Percentiles rank a stretch among this genome's conserved stretches.
These are phyloP conservation scores for Hyperoplus immaculatus DNA, from an alignment of 2,797 vertebrate species.

Conservation along the genomic window DNA sequence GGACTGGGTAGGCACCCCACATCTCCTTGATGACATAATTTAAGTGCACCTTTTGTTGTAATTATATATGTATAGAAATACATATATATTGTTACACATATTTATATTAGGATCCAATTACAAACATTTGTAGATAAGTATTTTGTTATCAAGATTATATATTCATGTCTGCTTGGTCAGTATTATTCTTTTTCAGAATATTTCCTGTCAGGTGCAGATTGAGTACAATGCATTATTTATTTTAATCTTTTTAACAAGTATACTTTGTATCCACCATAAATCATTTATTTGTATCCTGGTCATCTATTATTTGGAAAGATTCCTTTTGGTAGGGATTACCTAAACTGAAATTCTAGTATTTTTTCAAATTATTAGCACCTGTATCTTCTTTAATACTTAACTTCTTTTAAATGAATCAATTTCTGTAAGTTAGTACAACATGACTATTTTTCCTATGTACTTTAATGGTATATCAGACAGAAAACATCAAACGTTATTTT, in stretches of 20 bases:
- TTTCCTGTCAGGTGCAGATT: conserved; percentile 76
- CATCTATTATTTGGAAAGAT: conserved; percentile 59
- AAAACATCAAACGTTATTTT: conserved; percentile 75
- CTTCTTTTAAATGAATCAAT: conserved; percentile 48
- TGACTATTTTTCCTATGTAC: conserved; percentile 70
- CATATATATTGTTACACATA: conserved; percentile 84
- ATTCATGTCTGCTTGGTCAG: conserved; percentile 78
- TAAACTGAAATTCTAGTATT: conserved; percentile 42
- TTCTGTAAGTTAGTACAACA: conserved; percentile 49
- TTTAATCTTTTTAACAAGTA: conserved; percentile 64
- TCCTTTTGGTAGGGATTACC: conserved; percentile 44
- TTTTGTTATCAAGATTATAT: conserved; percentile 81
- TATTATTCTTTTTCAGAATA: conserved; percentile 82
- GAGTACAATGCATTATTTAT: conserved; percentile 70
- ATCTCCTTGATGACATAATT: conserved; percentile 97
- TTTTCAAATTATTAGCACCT: conserved; percentile 37
- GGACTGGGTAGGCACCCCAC: conserved; percentile 98
- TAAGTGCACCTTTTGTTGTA: conserved; percentile 85
- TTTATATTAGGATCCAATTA: conserved; percentile 81
- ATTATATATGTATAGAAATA: conserved; percentile 81
- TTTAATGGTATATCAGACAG: conserved; percentile 62
- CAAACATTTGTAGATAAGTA: conserved; percentile 86
- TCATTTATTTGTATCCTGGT: conserved; percentile 57
- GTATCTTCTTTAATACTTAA: conserved; percentile 50
- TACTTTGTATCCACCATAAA: conserved; percentile 57